Conservation (phyloP, 2,888 invertebrate genomes). For the Epistrophe grossulariae region DNA sequence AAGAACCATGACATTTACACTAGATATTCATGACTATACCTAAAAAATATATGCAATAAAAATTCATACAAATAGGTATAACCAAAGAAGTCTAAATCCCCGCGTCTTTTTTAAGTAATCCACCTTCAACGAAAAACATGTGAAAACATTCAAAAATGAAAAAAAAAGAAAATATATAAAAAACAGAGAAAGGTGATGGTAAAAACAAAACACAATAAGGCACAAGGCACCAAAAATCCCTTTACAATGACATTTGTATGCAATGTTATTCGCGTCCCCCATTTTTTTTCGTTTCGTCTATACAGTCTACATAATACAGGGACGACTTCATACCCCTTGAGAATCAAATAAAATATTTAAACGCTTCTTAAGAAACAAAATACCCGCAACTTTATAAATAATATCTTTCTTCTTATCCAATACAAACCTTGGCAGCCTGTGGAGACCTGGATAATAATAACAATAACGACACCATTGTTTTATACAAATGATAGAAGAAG, state of each 20-base stretch:
- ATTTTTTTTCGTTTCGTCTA: constrained; percentile 18
- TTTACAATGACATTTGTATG: constrained; percentile 73
- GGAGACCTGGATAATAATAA: constrained; percentile 70
- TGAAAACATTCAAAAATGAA: constrained; percentile 32
- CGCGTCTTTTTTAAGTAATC: constrained; percentile 63
- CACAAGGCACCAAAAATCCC: constrained; percentile 20
- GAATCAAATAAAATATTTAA: constrained; percentile 83
- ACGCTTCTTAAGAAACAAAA: constrained; percentile 76
- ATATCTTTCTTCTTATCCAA: constrained; percentile 1
- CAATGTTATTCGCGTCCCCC: constrained; percentile 64
- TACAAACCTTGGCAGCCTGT: constrained; percentile 10
- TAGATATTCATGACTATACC: constrained; percentile 81
- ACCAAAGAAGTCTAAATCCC: constrained; percentile 68
- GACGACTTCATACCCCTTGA: constrained; percentile 79
- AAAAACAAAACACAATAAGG: constrained; percentile 21
- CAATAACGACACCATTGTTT: constrained; percentile 71
- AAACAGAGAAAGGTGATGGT: constrained; percentile 17
- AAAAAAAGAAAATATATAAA: not conserved
- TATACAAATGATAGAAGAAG: not conserved
- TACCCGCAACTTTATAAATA: constrained; percentile 49
- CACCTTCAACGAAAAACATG: constrained; percentile 43
- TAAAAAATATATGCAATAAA: constrained; percentile 81
- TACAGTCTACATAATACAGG: not conserved
- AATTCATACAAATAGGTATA: constrained; percentile 80
- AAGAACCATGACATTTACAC: constrained; percentile 73